A percentile compares a stretch with the other conserved stretches of the same genome.
Conservation (phyloP, 2,797 vertebrate species). For the Spondyliosoma cantharus region DNA sequence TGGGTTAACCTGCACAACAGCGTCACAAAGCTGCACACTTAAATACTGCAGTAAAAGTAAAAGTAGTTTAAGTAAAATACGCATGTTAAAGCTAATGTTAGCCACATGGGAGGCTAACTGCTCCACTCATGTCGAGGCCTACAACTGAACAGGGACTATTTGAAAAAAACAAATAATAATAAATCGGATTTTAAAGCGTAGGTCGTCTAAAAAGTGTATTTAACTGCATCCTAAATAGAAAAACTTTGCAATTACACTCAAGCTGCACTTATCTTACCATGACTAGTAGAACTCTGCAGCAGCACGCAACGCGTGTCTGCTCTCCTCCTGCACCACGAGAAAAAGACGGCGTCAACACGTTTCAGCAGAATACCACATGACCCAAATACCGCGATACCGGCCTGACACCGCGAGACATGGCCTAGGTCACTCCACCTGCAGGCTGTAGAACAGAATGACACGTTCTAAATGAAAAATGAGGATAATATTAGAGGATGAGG, state of each 20-base stretch:
- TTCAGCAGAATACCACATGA: background rate
- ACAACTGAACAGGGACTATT: fast-evolving
- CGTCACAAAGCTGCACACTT: fast-evolving
- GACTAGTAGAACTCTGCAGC: slow-evolving; percentile 37
- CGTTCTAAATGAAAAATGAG: background rate
- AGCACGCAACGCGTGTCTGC: slow-evolving; percentile 23
- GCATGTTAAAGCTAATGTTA: background rate
- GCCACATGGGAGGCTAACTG: slow-evolving; percentile 35
- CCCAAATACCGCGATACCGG: slow-evolving; percentile 30
- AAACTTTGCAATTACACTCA: fast-evolving
- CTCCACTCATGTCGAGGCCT: slow-evolving; percentile 27
- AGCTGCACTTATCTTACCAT: slow-evolving; percentile 64
- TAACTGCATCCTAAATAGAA: fast-evolving
- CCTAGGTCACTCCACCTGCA: background rate
- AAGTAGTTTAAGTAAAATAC: background rate
- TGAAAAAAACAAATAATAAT: background rate
- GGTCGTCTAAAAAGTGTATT: fast-evolving
- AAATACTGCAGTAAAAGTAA: fast-evolving
- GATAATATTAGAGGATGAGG: no score
- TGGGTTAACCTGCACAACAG: fast-evolving
- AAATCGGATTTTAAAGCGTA: fast-evolving
- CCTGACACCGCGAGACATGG: slow-evolving; percentile 33
- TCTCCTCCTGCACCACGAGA: background rate
- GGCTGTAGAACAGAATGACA: background rate
- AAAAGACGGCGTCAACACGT: slow-evolving; percentile 22